Conservation (phyloP, 2,888 invertebrate species). For the Microctonus aethiopoides region DNA sequence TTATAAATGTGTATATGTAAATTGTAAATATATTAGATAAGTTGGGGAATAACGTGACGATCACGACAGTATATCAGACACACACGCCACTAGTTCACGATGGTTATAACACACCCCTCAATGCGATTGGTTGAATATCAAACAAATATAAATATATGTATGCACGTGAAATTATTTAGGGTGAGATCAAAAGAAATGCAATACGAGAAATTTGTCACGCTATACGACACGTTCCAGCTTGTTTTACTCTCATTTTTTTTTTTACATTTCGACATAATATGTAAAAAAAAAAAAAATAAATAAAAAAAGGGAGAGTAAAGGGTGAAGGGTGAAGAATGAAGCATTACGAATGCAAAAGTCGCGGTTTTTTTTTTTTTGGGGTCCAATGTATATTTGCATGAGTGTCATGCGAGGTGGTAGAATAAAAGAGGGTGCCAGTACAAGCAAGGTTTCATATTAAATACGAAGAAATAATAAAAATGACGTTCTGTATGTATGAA, state of each 20-base stretch:
- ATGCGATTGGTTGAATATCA: background rate
- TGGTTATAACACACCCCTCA: background rate
- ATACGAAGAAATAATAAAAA: background rate
- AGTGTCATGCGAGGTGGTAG: too few relatives aligned
- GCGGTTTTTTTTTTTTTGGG: background rate
- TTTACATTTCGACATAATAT: background rate
- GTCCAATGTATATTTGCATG: too few relatives aligned
- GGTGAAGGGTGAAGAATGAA: background rate
- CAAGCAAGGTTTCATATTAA: background rate
- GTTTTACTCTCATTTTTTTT: background rate
- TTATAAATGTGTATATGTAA: background rate
- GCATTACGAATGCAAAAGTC: conserved; percentile 12
- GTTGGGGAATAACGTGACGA: background rate
- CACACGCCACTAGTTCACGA: background rate
- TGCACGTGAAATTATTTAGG: background rate
- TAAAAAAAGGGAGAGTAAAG: background rate
- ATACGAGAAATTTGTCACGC: conserved; percentile 52
- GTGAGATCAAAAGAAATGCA: conserved; percentile 3
- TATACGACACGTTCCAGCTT: conserved; percentile 42
- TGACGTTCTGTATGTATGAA: background rate
- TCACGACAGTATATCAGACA: background rate
- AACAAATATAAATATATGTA: background rate
- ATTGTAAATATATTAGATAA: background rate
- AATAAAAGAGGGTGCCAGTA: background rate
- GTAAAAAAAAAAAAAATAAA: background rate